Percentiles rank a stretch among this genome's conserved stretches.
phyloP scores from a whole-genome alignment of 2,113 vertebrate genomes.

The Athene noctua region DNA sequence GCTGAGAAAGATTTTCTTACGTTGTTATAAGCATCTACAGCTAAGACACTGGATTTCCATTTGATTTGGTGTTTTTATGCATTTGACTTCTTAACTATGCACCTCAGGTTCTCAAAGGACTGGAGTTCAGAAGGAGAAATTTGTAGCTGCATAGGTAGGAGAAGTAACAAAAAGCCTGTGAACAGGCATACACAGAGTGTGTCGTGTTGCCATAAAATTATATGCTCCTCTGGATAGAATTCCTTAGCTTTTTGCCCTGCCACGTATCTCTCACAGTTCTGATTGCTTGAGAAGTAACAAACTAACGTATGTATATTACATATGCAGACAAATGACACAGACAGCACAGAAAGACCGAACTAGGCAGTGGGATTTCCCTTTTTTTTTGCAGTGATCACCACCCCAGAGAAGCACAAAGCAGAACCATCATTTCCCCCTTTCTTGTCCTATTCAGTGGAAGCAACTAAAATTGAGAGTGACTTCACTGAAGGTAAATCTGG shows the following conservation, averaged over 20 bases:
- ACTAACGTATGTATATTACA: not conserved
- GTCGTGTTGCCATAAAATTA: not conserved
- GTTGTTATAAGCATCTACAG: not conserved
- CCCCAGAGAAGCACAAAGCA: not conserved
- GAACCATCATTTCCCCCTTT: not conserved
- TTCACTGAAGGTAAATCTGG: not conserved
- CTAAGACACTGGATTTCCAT: not conserved
- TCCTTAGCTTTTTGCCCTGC: not conserved
- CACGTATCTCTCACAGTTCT: not conserved
- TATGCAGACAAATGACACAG: not conserved
- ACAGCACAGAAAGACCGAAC: not conserved
- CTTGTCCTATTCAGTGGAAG: not conserved
- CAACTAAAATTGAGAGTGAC: not conserved
- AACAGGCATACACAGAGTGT: not conserved
- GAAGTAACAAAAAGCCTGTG: not conserved
- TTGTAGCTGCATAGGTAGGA: not conserved
- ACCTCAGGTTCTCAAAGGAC: not conserved
- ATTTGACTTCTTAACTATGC: not conserved
- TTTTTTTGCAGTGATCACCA: not conserved
- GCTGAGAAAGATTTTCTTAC: not conserved
- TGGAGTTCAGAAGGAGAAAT: not conserved
- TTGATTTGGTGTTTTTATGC: not conserved
- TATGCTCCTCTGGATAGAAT: not conserved
- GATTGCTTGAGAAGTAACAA: not conserved
- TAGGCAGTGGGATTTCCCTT: not conserved